Conservation (phyloP, 2,113 vertebrate genomes). For the Cololabis saira region DNA sequence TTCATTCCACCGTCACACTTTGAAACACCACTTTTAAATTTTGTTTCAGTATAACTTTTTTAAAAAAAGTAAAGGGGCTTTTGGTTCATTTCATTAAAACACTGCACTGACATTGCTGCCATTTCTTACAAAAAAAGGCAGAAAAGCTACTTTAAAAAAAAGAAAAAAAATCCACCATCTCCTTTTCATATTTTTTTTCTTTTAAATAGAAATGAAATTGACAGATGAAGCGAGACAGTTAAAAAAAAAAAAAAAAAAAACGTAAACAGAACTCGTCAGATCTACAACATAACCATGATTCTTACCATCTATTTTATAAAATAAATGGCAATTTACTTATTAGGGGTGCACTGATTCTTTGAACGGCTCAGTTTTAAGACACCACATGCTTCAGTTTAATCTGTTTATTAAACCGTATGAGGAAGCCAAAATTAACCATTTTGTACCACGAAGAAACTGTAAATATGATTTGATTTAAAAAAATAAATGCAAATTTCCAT, state of each 20-base stretch:
- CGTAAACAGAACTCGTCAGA: slow-evolving; percentile 72
- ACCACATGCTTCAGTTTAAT: neutral
- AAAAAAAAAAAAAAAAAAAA: slow-evolving; percentile 36
- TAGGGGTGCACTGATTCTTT: slow-evolving; percentile 32
- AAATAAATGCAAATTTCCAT: slow-evolving; percentile 10
- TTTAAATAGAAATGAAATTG: slow-evolving; percentile 69
- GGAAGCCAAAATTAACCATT: slow-evolving; percentile 5
- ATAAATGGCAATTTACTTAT: slow-evolving; percentile 63
- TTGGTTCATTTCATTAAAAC: slow-evolving; percentile 70
- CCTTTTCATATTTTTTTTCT: slow-evolving; percentile 29
- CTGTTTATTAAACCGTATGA: neutral
- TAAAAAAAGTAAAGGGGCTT: slow-evolving; percentile 47
- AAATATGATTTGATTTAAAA: slow-evolving; percentile 3
- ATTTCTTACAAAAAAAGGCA: slow-evolving; percentile 67
- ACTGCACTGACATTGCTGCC: slow-evolving; percentile 55
- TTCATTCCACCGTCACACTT: slow-evolving; percentile 11
- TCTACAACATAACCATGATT: slow-evolving; percentile 57
- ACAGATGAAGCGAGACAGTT: slow-evolving; percentile 58
- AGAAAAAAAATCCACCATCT: slow-evolving; percentile 35
- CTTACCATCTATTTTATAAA: slow-evolving; percentile 59
- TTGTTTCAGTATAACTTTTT: neutral
- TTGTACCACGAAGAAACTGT: slow-evolving; percentile 3
- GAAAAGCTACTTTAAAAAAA: slow-evolving; percentile 70
- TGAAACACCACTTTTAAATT: slow-evolving; percentile 36
- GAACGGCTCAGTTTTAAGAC: slow-evolving; percentile 4